Evolutionary conservation across 2,797 vertebrate species (phyloP).

Genomic region (Arctocebus calabarensis): DNA sequence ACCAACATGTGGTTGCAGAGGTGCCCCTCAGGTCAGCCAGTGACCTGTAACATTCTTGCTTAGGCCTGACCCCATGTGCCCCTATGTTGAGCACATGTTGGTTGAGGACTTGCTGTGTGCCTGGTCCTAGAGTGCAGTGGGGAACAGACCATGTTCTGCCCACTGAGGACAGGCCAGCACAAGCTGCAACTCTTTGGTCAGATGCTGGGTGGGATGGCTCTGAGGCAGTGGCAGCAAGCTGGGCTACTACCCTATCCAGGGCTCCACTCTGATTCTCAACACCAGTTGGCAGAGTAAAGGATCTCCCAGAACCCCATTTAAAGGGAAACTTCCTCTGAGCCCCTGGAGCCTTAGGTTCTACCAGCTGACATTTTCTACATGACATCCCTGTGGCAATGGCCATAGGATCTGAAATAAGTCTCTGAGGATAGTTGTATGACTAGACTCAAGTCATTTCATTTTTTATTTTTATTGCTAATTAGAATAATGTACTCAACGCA

Average conservation of each 20-base stretch:
- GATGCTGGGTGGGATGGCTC: accelerated
- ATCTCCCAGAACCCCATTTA: neutral
- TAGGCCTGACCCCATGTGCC: neutral
- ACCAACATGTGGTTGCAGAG: neutral
- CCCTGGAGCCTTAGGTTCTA: neutral
- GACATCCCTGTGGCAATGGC: accelerated
- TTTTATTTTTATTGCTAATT: neutral
- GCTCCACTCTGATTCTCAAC: neutral
- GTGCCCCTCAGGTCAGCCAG: neutral
- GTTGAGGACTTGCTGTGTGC: neutral
- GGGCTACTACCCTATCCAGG: neutral
- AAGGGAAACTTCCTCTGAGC: neutral
- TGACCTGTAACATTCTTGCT: neutral
- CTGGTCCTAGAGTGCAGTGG: accelerated
- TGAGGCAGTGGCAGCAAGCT: neutral
- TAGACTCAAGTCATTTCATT: neutral
- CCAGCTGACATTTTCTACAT: too few species aligned
- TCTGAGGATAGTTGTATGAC: neutral
- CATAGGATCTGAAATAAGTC: neutral
- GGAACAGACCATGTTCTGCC: neutral
- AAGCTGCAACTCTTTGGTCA: neutral
- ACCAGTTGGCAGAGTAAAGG: accelerated
- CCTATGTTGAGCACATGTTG: neutral
- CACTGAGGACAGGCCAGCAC: neutral
- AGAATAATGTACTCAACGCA: neutral